Evolutionary conservation across 2,113 vertebrate species (phyloP).

Genomic region (Piliocolobus tephrosceles): DNA sequence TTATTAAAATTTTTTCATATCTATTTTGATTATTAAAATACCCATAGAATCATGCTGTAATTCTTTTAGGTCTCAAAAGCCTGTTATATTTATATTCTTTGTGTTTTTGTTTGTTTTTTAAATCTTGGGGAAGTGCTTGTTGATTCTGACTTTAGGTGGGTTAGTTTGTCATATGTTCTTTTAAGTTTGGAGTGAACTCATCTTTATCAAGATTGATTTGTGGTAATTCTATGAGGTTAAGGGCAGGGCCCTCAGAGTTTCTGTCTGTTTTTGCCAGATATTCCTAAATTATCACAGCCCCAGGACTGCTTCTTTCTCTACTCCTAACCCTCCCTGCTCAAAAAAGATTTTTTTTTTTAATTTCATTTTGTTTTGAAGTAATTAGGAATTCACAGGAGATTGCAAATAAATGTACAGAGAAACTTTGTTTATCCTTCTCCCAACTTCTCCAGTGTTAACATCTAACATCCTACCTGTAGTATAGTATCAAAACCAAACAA

Average conservation of each 20-base stretch:
- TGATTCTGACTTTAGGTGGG: background rate
- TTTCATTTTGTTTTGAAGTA: background rate
- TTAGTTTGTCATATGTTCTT: background rate
- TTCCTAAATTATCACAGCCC: background rate
- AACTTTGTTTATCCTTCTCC: background rate
- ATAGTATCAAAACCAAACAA: background rate
- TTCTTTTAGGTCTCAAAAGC: background rate
- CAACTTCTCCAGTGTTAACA: background rate
- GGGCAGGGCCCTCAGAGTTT: background rate
- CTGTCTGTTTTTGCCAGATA: background rate
- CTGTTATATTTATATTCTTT: background rate
- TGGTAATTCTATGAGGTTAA: background rate
- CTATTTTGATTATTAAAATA: conserved; percentile 26
- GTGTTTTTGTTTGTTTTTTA: background rate
- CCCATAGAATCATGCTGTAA: background rate
- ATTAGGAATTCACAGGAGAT: background rate
- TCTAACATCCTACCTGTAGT: background rate
- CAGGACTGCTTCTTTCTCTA: background rate
- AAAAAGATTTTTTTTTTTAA: background rate
- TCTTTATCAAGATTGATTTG: background rate
- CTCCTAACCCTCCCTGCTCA: background rate
- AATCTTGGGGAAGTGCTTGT: background rate
- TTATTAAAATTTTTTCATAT: conserved; percentile 29
- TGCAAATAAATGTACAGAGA: background rate
- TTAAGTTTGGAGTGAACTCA: background rate